Evolutionary conservation across 1,140 invertebrate species (phyloP).

Genomic region (Orchestia grillus): DNA sequence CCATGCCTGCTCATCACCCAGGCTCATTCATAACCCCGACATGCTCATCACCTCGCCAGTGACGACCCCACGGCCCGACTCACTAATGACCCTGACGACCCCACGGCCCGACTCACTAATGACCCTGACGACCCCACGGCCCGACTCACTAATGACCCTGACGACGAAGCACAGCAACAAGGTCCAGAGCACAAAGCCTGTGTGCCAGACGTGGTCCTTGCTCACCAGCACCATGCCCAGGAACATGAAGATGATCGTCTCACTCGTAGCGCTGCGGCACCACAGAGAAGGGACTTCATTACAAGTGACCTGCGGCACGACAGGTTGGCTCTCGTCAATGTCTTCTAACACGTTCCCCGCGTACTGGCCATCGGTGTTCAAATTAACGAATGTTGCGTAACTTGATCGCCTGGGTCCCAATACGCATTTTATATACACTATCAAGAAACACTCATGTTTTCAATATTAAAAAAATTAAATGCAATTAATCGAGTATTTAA

Average conservation of each 20-base stretch:
- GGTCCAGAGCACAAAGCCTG: conserved; percentile 75
- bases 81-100: not conserved
- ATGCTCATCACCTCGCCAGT: not conserved
- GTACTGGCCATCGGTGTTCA: no score
- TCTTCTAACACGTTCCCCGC: no score
- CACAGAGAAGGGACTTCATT: not conserved
- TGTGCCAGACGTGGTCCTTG: conserved; percentile 75
- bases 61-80: not conserved
- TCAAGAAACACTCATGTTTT: no score
- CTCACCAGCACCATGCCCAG: conserved; percentile 77
- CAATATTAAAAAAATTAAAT: no score
- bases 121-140: not conserved
- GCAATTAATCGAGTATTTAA: no score
- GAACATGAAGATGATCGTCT: conserved; percentile 79
- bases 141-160: conserved; percentile 74
- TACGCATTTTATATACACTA: no score
- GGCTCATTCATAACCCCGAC: not conserved
- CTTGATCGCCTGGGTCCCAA: no score
- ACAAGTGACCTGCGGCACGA: not conserved
- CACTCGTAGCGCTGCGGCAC: conserved; percentile 73
- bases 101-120: not conserved
- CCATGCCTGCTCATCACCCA: not conserved
- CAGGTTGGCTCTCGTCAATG: no score
- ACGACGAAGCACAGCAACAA: conserved; percentile 75
- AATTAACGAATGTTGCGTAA: no score